Evolutionary conservation across 2,797 vertebrate species (phyloP), one percentile per base, ranked within the genome.

Genomic region (Diplodus sargus): DNA sequence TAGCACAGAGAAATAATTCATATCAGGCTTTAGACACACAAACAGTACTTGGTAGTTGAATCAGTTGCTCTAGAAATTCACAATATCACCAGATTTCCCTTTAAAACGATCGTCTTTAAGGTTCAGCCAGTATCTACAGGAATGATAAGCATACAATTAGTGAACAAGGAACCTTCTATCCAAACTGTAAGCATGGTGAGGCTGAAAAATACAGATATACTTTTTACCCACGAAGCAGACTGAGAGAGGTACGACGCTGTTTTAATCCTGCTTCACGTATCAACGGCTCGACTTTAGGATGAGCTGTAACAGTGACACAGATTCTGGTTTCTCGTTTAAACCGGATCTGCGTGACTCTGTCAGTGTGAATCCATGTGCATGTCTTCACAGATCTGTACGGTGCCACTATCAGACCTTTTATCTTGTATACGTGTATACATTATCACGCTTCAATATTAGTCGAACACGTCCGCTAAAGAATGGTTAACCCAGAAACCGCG

Each of bases 391-490:
- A 54, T 75, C 60, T 25, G 12, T 48, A 2, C 17, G 43, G 7
- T 53, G 51, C 28, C 52, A 53, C n/a, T 74, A 52, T 82, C 48
- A 59, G 45, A 74, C 2, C 17, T 73, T 84, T 71, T 70, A 77
- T 86, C 82, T 82, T 43, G 45, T 53, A 42, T 78, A 65, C 30
- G 17, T 72, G 76, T 20, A 14, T 48, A 39, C 2, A 48, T 59
- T 80, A 89, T 79, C 72, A 81, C 43, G 58, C 16, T 61, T 67
- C 20, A 52, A 49, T 72, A 81, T 83, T 49, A 72, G 49, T 69
- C 51, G 17, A 77, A 57, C 64, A 71, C 0, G 1, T 60, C 47
- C 8, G 22, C 52, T 39, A 48, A 47, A 69, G 20, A 88, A 85
- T 20, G 18, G 30, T 28, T 74, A 45, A 77, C 69, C 57, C 56